A percentile compares a stretch with the other conserved stretches of the same genome.
These are phyloP conservation scores for Sebastiscus albofasciatus DNA, from an alignment of 2,797 vertebrate genomes.

Conservation along the genomic window DNA sequence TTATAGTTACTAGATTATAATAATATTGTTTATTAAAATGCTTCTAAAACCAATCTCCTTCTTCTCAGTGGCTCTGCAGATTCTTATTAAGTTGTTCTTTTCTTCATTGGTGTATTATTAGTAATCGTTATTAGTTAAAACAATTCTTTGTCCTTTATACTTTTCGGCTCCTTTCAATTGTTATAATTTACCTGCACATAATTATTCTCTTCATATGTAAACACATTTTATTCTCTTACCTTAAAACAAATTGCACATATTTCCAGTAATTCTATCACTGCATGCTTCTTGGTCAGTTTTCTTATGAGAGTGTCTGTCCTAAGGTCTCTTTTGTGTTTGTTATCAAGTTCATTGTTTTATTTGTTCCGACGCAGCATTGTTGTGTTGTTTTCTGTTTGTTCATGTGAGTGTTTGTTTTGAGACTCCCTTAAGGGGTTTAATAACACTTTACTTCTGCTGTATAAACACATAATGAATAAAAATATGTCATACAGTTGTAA, in stretches of 20 bases:
- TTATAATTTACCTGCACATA: background rate
- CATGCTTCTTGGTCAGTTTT: too few relatives aligned
- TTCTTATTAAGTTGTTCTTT: background rate
- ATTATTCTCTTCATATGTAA: background rate
- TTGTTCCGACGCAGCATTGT: background rate
- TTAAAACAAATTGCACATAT: background rate
- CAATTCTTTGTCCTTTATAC: too few relatives aligned
- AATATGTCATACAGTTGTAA: background rate
- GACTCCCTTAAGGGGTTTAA: background rate
- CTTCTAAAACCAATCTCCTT: background rate
- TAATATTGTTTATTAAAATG: background rate
- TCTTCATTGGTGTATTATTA: background rate
- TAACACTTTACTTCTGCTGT: background rate
- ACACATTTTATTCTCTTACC: background rate
- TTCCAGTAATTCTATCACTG: background rate
- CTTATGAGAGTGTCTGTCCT: background rate
- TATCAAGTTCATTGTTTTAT: background rate
- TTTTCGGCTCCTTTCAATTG: background rate
- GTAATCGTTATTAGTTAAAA: background rate
- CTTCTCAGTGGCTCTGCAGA: background rate
- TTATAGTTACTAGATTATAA: background rate
- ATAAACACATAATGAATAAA: background rate
- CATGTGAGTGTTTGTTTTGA: background rate
- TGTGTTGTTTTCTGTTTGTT: background rate
- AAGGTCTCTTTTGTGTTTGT: background rate